phyloP scores from a whole-genome alignment of 2,797 vertebrate genomes.

The Varecia variegata region DNA sequence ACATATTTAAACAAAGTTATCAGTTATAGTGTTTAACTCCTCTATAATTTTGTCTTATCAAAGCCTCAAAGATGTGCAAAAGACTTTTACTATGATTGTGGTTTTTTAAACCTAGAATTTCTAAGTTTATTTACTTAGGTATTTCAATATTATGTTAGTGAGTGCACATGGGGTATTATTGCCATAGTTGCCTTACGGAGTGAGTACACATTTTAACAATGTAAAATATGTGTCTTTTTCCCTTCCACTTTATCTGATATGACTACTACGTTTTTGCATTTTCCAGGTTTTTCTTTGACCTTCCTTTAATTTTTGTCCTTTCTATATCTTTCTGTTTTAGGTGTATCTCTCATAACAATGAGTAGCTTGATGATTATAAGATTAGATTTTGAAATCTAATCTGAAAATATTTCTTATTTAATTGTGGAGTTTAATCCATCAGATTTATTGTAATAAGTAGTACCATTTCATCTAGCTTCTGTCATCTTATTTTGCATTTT shows the following conservation, averaged over 20 bases:
- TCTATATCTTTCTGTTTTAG: background rate
- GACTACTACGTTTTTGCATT: background rate
- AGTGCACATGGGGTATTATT: background rate
- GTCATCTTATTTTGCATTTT: background rate
- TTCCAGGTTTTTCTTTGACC: background rate
- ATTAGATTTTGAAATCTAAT: background rate
- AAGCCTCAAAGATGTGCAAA: background rate
- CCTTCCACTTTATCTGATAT: background rate
- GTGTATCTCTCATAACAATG: background rate
- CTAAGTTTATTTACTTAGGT: background rate
- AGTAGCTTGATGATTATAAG: background rate
- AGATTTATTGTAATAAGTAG: background rate
- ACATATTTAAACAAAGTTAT: background rate
- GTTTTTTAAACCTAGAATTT: background rate
- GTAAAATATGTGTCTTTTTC: background rate
- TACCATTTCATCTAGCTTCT: background rate
- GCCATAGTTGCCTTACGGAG: background rate
- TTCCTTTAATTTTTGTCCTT: background rate
- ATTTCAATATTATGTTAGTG: background rate
- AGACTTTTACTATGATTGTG: background rate
- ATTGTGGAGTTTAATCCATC: background rate
- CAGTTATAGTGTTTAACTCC: background rate
- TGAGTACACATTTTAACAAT: background rate
- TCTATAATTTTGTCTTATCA: background rate
- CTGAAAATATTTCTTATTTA: conserved; percentile 16